These are phyloP conservation scores for Gymnodraco acuticeps DNA, from an alignment of 2,797 vertebrate species.

Conservation along the genomic window DNA sequence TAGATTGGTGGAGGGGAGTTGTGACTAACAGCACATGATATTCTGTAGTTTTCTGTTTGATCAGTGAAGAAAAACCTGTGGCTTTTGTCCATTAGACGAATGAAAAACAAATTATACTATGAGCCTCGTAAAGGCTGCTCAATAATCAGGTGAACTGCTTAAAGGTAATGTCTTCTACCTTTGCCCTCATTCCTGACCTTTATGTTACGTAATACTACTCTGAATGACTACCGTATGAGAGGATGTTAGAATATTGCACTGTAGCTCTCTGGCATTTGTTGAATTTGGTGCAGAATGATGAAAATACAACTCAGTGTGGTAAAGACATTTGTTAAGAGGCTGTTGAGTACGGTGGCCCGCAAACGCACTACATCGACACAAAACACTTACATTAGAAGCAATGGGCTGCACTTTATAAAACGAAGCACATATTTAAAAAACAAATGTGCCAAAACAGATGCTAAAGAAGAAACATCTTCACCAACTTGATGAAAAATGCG, in stretches of 20 bases:
- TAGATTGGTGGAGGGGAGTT: slow-evolving; percentile 24
- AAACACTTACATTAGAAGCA: too few relatives aligned
- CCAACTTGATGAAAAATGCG: too few relatives aligned
- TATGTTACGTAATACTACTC: background rate
- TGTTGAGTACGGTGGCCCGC: too few relatives aligned
- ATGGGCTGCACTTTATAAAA: too few relatives aligned
- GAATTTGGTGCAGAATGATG: background rate
- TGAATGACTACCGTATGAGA: background rate
- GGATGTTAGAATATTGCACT: background rate
- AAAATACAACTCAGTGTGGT: slow-evolving; percentile 4
- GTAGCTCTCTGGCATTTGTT: background rate
- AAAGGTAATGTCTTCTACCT: background rate
- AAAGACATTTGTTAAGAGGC: background rate
- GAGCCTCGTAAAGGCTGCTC: background rate
- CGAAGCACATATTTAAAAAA: too few relatives aligned
- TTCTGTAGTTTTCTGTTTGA: slow-evolving; percentile 17
- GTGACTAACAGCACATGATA: slow-evolving; percentile 13
- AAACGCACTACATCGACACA: too few relatives aligned
- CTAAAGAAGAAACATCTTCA: too few relatives aligned
- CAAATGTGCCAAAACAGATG: too few relatives aligned
- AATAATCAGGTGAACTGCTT: slow-evolving; percentile 6
- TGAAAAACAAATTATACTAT: background rate
- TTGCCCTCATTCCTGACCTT: slow-evolving; percentile 6
- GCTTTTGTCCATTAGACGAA: slow-evolving; percentile 7
- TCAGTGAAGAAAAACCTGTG: slow-evolving; percentile 22